A percentile compares a stretch with the other conserved stretches of the same genome.
Evolutionary conservation across 2,797 vertebrate genomes (phyloP).

Genomic region (Sylvia borin): DNA sequence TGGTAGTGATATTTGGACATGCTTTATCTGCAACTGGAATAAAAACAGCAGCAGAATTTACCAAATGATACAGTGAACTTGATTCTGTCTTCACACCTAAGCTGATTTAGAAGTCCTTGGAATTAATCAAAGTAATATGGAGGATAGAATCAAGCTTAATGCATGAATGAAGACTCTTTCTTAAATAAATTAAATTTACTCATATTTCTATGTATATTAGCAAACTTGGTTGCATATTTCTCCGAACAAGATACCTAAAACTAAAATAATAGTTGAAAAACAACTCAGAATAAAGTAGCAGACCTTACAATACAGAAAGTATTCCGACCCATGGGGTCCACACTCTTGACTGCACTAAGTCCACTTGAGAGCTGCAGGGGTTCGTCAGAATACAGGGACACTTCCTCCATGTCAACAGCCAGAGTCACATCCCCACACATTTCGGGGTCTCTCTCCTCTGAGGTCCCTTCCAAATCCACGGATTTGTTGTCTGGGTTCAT

Average conservation of each 20-base stretch:
- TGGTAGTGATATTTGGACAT: not conserved
- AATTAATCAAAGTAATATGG: not conserved
- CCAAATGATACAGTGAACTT: not conserved
- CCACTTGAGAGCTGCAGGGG: conserved; percentile 75
- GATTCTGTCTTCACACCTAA: not conserved
- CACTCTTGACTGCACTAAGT: conserved; percentile 73
- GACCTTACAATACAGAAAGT: conserved; percentile 88
- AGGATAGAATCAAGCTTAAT: not conserved
- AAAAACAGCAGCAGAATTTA: not conserved
- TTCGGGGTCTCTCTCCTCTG: not conserved
- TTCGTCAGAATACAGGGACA: not conserved
- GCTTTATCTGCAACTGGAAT: not conserved
- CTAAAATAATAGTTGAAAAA: not conserved
- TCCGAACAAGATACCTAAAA: not conserved
- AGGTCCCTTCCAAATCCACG: not conserved
- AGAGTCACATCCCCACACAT: conserved; percentile 61
- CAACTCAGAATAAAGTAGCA: not conserved
- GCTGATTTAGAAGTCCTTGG: not conserved
- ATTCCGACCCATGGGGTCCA: conserved; percentile 78
- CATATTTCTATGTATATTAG: not conserved
- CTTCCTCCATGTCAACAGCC: conserved; percentile 79
- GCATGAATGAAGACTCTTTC: not conserved
- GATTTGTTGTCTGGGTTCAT: conserved; percentile 72
- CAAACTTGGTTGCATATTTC: not conserved
- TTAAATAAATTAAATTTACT: not conserved